phyloP scores from a whole-genome alignment of 2,113 vertebrate species.

The Dromaius novaehollandiae region DNA sequence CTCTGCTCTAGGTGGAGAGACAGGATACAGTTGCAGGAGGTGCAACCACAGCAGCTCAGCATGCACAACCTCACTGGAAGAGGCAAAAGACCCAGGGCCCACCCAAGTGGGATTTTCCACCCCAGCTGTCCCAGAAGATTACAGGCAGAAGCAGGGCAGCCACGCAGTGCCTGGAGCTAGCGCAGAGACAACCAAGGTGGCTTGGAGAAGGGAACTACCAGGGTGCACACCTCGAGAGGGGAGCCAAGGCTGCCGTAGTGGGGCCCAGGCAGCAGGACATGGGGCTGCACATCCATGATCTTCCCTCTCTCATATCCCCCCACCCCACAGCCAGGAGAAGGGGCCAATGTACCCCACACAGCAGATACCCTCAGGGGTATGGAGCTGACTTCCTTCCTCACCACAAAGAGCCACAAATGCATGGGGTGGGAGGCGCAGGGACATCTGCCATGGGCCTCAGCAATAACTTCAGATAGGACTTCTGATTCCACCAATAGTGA shows the following conservation, averaged over 20 bases:
- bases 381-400: background rate
- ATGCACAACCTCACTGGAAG: background rate
- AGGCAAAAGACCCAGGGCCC: background rate
- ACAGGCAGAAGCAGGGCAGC: background rate
- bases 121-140: background rate
- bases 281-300: background rate
- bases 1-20: too few species aligned
- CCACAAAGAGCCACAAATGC: background rate
- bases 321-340: too few species aligned
- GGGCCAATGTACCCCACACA: background rate
- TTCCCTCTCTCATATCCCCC: background rate
- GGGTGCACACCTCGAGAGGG: background rate
- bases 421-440: background rate
- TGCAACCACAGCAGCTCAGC: background rate
- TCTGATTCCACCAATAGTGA: background rate
- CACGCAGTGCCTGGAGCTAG: too few species aligned
- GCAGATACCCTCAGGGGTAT: background rate
- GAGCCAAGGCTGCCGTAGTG: background rate
- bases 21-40: background rate
- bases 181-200: background rate
- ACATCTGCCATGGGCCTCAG: background rate
- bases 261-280: background rate
- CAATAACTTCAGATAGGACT: background rate
- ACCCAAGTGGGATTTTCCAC: background rate
- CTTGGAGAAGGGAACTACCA: background rate